A percentile compares a stretch with the other conserved stretches of the same genome.
Conservation (phyloP, 2,113 vertebrate species). For the Chamaetylas fuelleborni region DNA sequence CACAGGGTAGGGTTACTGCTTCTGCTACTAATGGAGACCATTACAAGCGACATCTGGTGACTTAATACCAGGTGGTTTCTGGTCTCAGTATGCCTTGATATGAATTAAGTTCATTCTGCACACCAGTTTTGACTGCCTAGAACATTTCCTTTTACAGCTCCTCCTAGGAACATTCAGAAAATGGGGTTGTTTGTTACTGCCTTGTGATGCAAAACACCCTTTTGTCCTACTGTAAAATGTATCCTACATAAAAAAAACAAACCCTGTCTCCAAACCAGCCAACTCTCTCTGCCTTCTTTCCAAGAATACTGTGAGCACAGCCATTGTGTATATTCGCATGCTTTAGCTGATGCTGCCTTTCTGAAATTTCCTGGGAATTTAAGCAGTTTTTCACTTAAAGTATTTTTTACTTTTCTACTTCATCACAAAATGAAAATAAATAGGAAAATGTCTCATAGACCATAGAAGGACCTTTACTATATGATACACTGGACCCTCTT, state of each 20-base stretch:
- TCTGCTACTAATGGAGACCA: background rate
- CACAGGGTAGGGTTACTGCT: background rate
- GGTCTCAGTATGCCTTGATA: background rate
- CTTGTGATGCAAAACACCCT: background rate
- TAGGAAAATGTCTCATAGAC: background rate
- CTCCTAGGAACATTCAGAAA: background rate
- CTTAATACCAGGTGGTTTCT: background rate
- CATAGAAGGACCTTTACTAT: background rate
- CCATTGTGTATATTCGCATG: background rate
- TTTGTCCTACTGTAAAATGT: background rate
- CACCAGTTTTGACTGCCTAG: background rate
- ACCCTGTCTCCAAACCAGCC: background rate
- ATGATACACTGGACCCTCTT: background rate
- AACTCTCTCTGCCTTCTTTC: background rate
- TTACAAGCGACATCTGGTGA: background rate
- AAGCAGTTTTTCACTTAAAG: background rate
- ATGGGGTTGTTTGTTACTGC: background rate
- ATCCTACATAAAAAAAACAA: background rate
- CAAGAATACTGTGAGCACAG: background rate
- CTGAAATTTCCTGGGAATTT: background rate
- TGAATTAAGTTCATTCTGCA: background rate
- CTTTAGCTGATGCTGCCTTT: background rate
- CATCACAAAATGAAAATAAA: background rate
- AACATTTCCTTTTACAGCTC: background rate
- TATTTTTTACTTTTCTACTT: background rate